Base-by-base conservation (phyloP, 2,797 vertebrate species). In the Danio tinwini region DNA sequence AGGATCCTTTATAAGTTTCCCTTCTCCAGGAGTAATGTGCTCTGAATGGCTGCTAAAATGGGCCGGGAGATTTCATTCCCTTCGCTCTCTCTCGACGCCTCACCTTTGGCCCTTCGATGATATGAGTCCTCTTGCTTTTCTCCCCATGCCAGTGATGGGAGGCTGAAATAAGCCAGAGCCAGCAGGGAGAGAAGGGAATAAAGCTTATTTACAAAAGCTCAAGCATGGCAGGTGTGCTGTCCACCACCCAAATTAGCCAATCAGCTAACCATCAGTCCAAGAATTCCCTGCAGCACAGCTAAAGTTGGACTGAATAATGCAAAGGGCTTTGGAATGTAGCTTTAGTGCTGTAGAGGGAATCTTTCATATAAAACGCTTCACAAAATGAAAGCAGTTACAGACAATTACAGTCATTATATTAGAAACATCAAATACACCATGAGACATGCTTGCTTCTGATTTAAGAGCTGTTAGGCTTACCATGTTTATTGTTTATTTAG, bases 11-110 rank as follows among this genome's bases (percentile, higher is more conserved):
- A 95, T 96, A 97, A 93, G 93, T 95, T 93, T 95, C 93, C 81
- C 83, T 93, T 96, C 93, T 94, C 92, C 17, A 91, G 91, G 93
- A 95, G 96, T 94, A 94, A 97, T 97, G 95, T 92, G 90, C 91
- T 95, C 95, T 95, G 95, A 97, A 95, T 93, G 93, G 93, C 95
- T 96, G 91, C 94, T 87, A 90, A 94, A 95, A 96, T 96, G 92
- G 93, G 92, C 94, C 95, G 91, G 93, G 95, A 96, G 97, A 96
- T 98, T 95, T 96, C 94, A 95, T 97, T 96, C 94, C 95, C 82
- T 91, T 92, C 92, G 94, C 95, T 95, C 94, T 97, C 95, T 96
- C 94, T 93, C 95, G 94, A 94, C 94, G 94, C 93, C 95, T 97
- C 95, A 96, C 95, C 96, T 98, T 97, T 97, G 95, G 93, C 95